A percentile compares a stretch with the other conserved stretches of the same genome.
These are phyloP conservation scores for Tiaroga cobitis DNA, from an alignment of 2,797 vertebrate species.

Conservation along the genomic window DNA sequence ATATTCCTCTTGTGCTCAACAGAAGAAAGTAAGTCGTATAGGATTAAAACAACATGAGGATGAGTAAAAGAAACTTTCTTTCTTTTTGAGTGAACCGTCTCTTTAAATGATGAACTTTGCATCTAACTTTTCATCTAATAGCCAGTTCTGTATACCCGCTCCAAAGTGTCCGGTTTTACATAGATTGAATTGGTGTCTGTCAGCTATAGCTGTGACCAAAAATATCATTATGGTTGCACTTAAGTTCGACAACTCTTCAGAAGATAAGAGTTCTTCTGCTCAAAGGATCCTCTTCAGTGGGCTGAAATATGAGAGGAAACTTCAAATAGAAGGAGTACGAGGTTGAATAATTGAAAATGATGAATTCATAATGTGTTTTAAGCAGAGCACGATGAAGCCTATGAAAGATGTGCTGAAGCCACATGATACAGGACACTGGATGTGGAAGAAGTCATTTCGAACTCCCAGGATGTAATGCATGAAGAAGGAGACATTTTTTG, in stretches of 20 bases:
- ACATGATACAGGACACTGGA: not conserved
- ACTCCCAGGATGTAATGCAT: not conserved
- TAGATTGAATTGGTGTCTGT: not conserved
- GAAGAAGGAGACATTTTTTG: not conserved
- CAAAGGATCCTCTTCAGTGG: conserved; percentile 21
- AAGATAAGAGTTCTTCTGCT: conserved; percentile 29
- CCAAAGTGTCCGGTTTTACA: conserved; percentile 19
- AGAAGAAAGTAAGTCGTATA: not conserved
- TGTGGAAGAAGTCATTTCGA: not conserved
- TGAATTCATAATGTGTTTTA: conserved; percentile 52
- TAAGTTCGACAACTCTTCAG: conserved; percentile 31
- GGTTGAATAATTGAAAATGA: conserved; percentile 56
- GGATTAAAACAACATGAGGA: not conserved
- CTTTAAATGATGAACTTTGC: not conserved
- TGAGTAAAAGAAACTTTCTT: not conserved
- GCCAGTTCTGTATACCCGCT: not conserved
- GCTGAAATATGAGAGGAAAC: conserved; percentile 31
- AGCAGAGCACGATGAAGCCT: conserved; percentile 21
- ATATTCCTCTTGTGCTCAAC: not conserved
- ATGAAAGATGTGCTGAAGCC: not conserved
- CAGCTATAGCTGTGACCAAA: not conserved
- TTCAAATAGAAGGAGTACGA: conserved; percentile 36
- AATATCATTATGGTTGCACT: conserved; percentile 18
- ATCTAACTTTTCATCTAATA: not conserved
- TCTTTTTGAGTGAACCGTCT: no score